phyloP scores from a whole-genome alignment of 2,888 invertebrate species.

The Drosophila affinis region DNA sequence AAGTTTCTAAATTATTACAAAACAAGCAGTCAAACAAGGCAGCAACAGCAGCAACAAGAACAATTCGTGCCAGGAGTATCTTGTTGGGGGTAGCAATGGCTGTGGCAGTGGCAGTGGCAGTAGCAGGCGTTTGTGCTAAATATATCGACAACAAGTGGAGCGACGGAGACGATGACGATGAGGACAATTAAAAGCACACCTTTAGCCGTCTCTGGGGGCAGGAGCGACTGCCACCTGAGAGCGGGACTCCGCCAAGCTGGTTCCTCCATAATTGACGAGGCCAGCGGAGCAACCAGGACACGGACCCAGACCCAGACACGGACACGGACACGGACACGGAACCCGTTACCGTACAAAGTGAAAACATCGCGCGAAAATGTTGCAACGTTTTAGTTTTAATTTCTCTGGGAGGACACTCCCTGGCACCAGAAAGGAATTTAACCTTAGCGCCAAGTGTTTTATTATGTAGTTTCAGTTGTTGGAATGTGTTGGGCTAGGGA shows the following conservation, averaged over 20 bases:
- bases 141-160: conserved; percentile 59
- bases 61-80: conserved; percentile 34
- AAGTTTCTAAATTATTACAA: conserved; percentile 79
- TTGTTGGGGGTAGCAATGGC: conserved; percentile 30
- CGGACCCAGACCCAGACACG: neutral
- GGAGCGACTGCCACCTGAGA: conserved; percentile 4
- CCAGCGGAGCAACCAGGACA: conserved; percentile 22
- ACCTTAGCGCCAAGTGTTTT: conserved; percentile 78
- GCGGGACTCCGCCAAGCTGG: conserved; percentile 30
- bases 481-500: conserved; percentile 70
- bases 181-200: conserved; percentile 81
- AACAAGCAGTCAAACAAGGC: conserved; percentile 69
- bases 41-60: conserved; percentile 10
- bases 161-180: conserved; percentile 46
- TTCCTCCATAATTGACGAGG: conserved; percentile 74
- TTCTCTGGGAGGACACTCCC: conserved; percentile 40
- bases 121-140: conserved; percentile 62
- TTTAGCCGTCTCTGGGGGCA: conserved; percentile 54
- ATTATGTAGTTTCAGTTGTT: conserved; percentile 67
- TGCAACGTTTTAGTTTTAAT: conserved; percentile 76
- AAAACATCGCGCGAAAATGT: conserved; percentile 73
- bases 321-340: neutral
- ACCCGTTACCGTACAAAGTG: conserved; percentile 52
- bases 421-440: conserved; percentile 61
- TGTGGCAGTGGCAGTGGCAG: conserved; percentile 12